Percentiles rank a stretch among this genome's conserved stretches.
Conservation (phyloP, 1,140 invertebrate species). For the Ptiloglossa arizonensis region DNA sequence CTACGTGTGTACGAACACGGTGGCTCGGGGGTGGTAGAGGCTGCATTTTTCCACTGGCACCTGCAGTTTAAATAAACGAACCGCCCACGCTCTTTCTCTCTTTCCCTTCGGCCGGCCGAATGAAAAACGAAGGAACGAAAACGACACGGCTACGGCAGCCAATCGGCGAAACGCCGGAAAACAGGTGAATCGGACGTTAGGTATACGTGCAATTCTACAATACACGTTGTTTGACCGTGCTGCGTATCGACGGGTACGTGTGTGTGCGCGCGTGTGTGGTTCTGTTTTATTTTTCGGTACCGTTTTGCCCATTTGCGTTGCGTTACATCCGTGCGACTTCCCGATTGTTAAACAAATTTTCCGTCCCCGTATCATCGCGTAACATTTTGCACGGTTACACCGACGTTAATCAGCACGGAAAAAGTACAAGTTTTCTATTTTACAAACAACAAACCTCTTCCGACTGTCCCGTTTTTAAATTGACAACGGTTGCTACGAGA, state of each 20-base stretch:
- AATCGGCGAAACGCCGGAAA: slow-evolving; percentile 66
- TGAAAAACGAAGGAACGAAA: slow-evolving; percentile 72
- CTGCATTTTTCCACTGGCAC: slow-evolving; percentile 72
- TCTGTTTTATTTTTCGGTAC: not conserved
- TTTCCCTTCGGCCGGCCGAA: slow-evolving; percentile 45
- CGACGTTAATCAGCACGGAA: too few species aligned
- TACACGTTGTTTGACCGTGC: not conserved
- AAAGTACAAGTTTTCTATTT: too few species aligned
- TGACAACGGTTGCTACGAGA: too few species aligned
- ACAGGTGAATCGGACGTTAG: slow-evolving; percentile 55
- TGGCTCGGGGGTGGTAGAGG: slow-evolving; percentile 42
- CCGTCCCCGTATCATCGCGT: not conserved
- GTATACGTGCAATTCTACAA: slow-evolving; percentile 36
- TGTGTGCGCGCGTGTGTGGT: too few species aligned
- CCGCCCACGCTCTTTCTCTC: slow-evolving; percentile 61
- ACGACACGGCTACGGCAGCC: slow-evolving; percentile 65
- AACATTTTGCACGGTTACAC: not conserved
- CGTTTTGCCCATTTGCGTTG: not conserved
- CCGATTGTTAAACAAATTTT: not conserved
- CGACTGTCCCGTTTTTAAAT: too few species aligned
- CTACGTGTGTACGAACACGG: not conserved
- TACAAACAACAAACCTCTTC: too few species aligned
- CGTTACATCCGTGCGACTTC: not conserved
- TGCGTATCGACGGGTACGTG: slow-evolving; percentile 5
- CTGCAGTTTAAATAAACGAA: slow-evolving; percentile 76